Conservation (phyloP, 2,888 invertebrate species). For the Melinopterus prodromus region DNA sequence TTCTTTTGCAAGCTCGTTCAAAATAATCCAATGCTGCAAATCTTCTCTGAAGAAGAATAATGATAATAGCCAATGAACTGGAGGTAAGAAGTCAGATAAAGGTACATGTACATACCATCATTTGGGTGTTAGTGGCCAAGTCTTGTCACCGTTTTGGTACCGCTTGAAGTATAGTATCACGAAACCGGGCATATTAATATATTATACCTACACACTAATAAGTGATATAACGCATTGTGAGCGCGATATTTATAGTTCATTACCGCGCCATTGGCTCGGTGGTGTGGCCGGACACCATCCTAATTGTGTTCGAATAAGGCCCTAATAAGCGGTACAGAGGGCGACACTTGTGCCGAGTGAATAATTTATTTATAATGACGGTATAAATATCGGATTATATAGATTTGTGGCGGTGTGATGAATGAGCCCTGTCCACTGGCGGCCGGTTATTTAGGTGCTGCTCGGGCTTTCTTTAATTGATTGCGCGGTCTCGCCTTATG, state of each 20-base stretch:
- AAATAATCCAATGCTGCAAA: too few species aligned
- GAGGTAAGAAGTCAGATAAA: too few species aligned
- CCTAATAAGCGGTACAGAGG: slow-evolving; percentile 57
- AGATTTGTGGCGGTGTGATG: slow-evolving; percentile 59
- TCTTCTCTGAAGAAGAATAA: too few species aligned
- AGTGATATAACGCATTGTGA: slow-evolving; percentile 60
- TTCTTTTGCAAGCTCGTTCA: too few species aligned
- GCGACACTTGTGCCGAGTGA: slow-evolving; percentile 56
- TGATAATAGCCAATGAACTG: too few species aligned
- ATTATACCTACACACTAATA: slow-evolving; percentile 59
- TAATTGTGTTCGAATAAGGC: slow-evolving; percentile 61
- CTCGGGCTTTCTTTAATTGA: slow-evolving; percentile 38
- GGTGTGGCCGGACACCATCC: slow-evolving; percentile 59
- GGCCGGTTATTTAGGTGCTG: slow-evolving; percentile 36
- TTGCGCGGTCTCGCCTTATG: slow-evolving; percentile 26
- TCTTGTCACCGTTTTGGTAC: slow-evolving; percentile 5
- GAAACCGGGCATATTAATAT: slow-evolving; percentile 55
- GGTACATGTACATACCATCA: slow-evolving; percentile 5
- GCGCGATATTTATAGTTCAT: slow-evolving; percentile 61
- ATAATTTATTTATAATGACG: slow-evolving; percentile 62
- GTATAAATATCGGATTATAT: slow-evolving; percentile 62
- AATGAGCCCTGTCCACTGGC: slow-evolving; percentile 45
- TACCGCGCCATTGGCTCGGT: slow-evolving; percentile 55
- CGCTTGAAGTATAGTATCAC: not conserved
- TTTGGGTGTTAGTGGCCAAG: not conserved